Base-by-base conservation (phyloP, 2,113 vertebrate genomes). In the Xiphophorus hellerii region DNA sequence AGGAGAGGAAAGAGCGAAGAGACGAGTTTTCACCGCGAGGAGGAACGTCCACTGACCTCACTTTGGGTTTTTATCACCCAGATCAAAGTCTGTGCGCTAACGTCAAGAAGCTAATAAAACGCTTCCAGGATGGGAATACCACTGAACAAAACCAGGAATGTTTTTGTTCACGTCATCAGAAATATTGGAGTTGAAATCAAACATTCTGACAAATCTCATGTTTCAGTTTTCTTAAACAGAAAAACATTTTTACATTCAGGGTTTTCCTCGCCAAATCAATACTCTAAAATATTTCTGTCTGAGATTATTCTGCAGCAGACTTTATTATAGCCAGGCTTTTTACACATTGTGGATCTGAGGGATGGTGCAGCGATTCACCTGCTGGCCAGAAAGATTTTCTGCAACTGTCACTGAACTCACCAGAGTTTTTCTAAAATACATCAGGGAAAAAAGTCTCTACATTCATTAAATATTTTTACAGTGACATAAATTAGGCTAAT, bases 1-100 rank as follows among this genome's bases (percentile, higher is more conserved):
- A 25, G 22, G 22, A 54, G 4, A 48, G 42, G 15, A 25, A 54
- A 22, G 51, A 54, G 51, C 65, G 37, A 48, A 83, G 77, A 15
- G 81, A 81, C 64, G 4, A 42, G 63, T 77, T 76, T 71, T 42
- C 63, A 74, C 77, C 74, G 3, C 73, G 58, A 82, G 84, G 84
- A 48, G 44, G 75, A 78, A 27, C 1, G 64, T 69, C 60, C 11
- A 15, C 35, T 76, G 37, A n/a, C 27, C 66, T 5, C 35, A 0
- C 30, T 13, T 22, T 67, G 6, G 5, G 74, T 0, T 15, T 76
- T 22, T 25, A 17, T 22, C 1, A 12, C 28, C 30, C 30, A 54
- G 12, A 25, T 29, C 1, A 4, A 8, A 35, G 14, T 48, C 44
- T 48, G 44, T 48, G 17, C 17, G 4, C 44, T 22, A 15, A 20